Evolutionary conservation across 2,888 invertebrate species (phyloP), one percentile per base, ranked within the genome.

Genomic region (Drosophila anomalata): DNA sequence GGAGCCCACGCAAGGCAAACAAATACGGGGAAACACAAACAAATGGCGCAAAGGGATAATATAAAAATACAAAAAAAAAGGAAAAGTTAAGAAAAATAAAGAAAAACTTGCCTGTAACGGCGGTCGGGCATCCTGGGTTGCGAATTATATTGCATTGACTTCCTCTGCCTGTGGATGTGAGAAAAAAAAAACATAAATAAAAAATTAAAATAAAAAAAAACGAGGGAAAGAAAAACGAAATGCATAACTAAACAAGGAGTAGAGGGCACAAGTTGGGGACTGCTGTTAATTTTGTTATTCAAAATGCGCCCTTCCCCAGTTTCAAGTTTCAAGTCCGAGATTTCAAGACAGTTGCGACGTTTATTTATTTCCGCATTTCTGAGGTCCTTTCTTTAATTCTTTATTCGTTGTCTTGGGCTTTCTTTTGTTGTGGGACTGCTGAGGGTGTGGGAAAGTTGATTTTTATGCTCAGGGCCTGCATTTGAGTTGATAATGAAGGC

Each of bases 291-390:
- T 90, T 90, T 89, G 89, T 89, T 90, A 90, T 90, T 90, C 90
- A 89, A 90, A 90, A 89, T 83, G 88, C 78, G 82, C 79, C 82
- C 77, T 73, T 57, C 58, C 39, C 17, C 65, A 36, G 11, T 46
- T 36, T 22, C 6, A n/a, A n/a, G n/a, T n/a, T n/a, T n/a, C n/a
- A 33, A 42, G 67, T 76, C 73, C 68, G 71, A 59, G 77, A 73
- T 77, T 68, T 53, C 12, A 51, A 36, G 33, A 73, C 67, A 68
- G 57, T 69, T 85, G 84, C 87, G 90, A 90, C 88, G 89, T 90
- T 91, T 91, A 90, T 91, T 90, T 90, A 90, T 90, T 90, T 91
- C 90, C 90, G 89, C 81, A 82, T 87, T 88, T 58, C 82, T 77
- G 50, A 77, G 65, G 78, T 39, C 73, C 75, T 70, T 78, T 69